Conservation (phyloP, 2,888 invertebrate species). For the Spilarctia lutea region DNA sequence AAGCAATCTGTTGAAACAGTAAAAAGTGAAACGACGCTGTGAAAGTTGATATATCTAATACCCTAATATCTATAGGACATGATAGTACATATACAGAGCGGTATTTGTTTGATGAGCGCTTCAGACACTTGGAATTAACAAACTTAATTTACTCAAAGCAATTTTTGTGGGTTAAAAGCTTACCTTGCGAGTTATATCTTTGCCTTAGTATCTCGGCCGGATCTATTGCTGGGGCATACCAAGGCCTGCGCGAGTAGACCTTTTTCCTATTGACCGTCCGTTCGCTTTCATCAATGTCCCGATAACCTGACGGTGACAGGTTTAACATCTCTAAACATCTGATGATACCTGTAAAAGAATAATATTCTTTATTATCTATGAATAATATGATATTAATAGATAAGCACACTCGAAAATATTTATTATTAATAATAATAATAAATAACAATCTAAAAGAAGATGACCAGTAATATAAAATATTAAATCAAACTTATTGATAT, state of each 20-base stretch:
- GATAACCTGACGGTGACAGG: constrained; percentile 76
- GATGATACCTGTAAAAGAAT: constrained; percentile 73
- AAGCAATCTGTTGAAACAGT: neutral
- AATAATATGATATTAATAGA: neutral
- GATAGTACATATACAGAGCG: neutral
- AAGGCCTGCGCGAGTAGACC: constrained; percentile 77
- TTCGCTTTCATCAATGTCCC: constrained; percentile 72
- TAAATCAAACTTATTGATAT: no score
- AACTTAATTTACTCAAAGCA: neutral
- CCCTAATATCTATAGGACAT: neutral
- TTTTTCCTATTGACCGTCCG: constrained; percentile 76
- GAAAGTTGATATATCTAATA: neutral
- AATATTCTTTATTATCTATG: neutral
- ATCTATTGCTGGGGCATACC: constrained; percentile 77
- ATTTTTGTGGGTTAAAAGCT: constrained; percentile 10
- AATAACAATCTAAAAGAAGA: no score
- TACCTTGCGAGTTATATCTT: constrained; percentile 58
- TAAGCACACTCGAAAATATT: no score
- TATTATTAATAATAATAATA: no score
- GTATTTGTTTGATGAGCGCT: neutral
- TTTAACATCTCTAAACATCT: constrained; percentile 85
- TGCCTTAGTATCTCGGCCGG: constrained; percentile 62
- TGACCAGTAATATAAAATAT: no score
- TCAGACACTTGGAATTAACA: neutral
- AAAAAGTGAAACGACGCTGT: neutral